Evolutionary conservation across 1,140 invertebrate species (phyloP).

Genomic region (Ephestia elutella): DNA sequence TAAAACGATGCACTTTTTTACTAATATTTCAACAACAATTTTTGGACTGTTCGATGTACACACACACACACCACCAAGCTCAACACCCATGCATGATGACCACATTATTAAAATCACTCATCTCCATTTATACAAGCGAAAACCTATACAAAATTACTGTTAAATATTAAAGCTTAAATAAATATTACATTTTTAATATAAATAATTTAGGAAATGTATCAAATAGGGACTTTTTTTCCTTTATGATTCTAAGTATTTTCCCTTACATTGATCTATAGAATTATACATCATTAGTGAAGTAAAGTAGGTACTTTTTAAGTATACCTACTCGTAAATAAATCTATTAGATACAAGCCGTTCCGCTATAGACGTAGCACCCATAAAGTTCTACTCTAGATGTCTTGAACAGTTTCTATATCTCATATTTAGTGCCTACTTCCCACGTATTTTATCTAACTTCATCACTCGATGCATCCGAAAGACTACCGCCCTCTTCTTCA

Average conservation of each 20-base stretch:
- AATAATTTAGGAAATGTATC: not conserved
- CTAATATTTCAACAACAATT: conserved; percentile 12
- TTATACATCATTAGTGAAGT: conserved; percentile 1
- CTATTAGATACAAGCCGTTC: conserved; percentile 29
- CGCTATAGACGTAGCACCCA: conserved; percentile 26
- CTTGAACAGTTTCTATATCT: conserved; percentile 21
- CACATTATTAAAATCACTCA: conserved; percentile 19
- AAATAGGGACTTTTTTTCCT: too few species aligned
- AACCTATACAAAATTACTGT: not conserved
- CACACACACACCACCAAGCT: conserved; percentile 39
- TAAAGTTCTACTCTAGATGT: conserved; percentile 28
- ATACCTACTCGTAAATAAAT: not conserved
- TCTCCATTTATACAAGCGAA: not conserved
- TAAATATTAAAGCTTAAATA: not conserved
- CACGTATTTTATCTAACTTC: conserved; percentile 33
- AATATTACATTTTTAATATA: not conserved
- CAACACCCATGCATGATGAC: conserved; percentile 26
- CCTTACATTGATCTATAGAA: not conserved
- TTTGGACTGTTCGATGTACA: conserved; percentile 34
- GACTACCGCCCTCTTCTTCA: conserved; percentile 67
- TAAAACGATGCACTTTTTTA: conserved; percentile 49
- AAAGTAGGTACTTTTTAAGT: conserved; percentile 6
- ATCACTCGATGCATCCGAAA: conserved; percentile 52
- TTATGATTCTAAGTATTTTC: not conserved
- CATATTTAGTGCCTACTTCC: conserved; percentile 22